Evolutionary conservation across 2,113 vertebrate genomes (phyloP).

Genomic region (Morone saxatilis): DNA sequence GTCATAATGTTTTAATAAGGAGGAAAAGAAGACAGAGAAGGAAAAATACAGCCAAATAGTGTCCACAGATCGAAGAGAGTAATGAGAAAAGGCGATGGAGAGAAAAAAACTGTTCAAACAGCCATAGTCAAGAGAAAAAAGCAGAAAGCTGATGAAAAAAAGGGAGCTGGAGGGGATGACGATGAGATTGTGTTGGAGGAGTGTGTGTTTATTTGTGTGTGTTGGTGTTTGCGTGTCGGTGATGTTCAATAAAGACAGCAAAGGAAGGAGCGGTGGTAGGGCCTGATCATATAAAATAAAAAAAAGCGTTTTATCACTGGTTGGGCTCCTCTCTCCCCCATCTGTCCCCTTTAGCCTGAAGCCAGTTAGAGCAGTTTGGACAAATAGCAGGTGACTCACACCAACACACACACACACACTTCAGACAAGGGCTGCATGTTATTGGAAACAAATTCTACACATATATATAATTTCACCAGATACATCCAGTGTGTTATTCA

Average conservation of each 20-base stretch:
- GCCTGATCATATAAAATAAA: not conserved
- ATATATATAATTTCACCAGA: too few species aligned
- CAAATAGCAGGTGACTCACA: not conserved
- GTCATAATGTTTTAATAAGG: not conserved
- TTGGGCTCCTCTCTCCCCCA: conserved; percentile 12
- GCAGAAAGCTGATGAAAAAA: conserved; percentile 31
- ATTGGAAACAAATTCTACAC: not conserved
- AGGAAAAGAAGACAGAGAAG: not conserved
- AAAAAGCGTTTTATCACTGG: conserved; percentile 9
- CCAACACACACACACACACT: conserved; percentile 1
- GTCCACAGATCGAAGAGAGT: not conserved
- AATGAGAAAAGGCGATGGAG: conserved; percentile 6
- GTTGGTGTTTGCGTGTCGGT: not conserved
- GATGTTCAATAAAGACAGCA: conserved; percentile 6
- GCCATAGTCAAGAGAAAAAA: not conserved
- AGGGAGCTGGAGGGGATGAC: conserved; percentile 21
- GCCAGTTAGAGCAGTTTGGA: conserved; percentile 3
- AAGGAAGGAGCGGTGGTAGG: not conserved
- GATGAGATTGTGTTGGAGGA: not conserved
- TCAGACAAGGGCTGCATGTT: too few species aligned
- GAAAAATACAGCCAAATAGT: not conserved
- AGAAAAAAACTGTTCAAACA: not conserved
- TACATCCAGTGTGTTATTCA: too few species aligned
- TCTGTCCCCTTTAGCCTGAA: conserved; percentile 20
- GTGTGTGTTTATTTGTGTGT: conserved; percentile 5